Percentiles rank a stretch among this genome's conserved stretches.
These are phyloP conservation scores for Sericinus montela DNA, from an alignment of 2,888 invertebrate species.

Conservation along the genomic window DNA sequence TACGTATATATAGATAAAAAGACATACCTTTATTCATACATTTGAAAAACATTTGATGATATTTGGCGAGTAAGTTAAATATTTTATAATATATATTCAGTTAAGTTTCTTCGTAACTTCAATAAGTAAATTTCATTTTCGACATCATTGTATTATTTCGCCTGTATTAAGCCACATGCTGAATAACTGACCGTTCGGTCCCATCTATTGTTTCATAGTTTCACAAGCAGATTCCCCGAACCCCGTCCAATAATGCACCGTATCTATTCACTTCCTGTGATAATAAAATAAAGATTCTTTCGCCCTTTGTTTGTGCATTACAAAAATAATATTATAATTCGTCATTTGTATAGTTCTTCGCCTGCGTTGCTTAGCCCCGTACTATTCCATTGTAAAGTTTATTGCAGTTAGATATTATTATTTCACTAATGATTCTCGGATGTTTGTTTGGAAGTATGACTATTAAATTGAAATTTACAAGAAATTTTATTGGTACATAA, in stretches of 20 bases:
- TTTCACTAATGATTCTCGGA: constrained; percentile 36
- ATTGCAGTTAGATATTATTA: constrained; percentile 51
- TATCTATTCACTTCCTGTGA: constrained; percentile 74
- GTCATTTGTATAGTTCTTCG: constrained; percentile 52
- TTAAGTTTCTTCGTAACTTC: no score
- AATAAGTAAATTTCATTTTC: neutral
- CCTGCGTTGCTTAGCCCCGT: constrained; percentile 31
- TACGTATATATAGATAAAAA: no score
- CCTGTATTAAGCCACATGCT: constrained; percentile 39
- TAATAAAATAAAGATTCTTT: constrained; percentile 59
- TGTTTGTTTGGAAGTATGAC: constrained; percentile 20
- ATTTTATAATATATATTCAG: no score
- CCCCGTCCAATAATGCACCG: constrained; percentile 48
- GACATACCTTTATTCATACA: no score
- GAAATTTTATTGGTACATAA: constrained; percentile 10
- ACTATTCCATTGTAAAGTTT: constrained; percentile 53
- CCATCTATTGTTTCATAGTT: constrained; percentile 54
- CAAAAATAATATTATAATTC: constrained; percentile 69
- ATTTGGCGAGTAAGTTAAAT: no score
- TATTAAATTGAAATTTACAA: constrained; percentile 7
- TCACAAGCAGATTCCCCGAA: constrained; percentile 55
- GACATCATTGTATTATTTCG: constrained; percentile 22
- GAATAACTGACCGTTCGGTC: constrained; percentile 40
- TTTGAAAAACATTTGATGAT: no score
- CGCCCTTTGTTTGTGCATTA: constrained; percentile 57